These are phyloP conservation scores for Budorcas taxicolor DNA, from an alignment of 2,113 vertebrate genomes.

Conservation along the genomic window DNA sequence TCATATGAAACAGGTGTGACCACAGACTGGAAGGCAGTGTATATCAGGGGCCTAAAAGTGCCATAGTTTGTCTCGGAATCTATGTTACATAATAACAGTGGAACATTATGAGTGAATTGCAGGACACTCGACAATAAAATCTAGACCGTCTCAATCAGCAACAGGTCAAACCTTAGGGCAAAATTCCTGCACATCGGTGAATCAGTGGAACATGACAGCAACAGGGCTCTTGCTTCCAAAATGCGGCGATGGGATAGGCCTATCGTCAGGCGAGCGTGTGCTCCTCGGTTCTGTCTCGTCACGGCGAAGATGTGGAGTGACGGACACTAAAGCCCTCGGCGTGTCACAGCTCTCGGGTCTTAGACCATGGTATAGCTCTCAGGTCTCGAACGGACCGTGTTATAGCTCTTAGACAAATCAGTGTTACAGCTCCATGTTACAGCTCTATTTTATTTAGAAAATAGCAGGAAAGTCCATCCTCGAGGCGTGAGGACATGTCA, in stretches of 20 bases:
- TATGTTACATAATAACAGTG: not conserved
- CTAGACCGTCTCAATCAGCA: not conserved
- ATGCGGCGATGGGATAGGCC: not conserved
- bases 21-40: not conserved
- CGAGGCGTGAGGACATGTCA: not conserved
- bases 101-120: not conserved
- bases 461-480: not conserved
- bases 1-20: not conserved
- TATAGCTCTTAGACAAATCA: not conserved
- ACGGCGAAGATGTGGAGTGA: not conserved
- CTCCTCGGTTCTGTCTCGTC: rapidly evolving
- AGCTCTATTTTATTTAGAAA: not conserved
- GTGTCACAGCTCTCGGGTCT: not conserved
- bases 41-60: not conserved
- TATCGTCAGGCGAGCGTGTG: not conserved
- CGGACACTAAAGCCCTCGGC: rapidly evolving
- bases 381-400: not conserved
- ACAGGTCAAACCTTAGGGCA: not conserved
- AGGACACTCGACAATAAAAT: not conserved
- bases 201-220: not conserved
- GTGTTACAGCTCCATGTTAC: not conserved
- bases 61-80: not conserved
- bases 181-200: not conserved
- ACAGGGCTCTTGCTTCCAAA: not conserved
- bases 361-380: not conserved